A percentile compares a stretch with the other conserved stretches of the same genome.
Conservation (phyloP, 2,113 vertebrate genomes). For the Brachyhypopomus gauderio region DNA sequence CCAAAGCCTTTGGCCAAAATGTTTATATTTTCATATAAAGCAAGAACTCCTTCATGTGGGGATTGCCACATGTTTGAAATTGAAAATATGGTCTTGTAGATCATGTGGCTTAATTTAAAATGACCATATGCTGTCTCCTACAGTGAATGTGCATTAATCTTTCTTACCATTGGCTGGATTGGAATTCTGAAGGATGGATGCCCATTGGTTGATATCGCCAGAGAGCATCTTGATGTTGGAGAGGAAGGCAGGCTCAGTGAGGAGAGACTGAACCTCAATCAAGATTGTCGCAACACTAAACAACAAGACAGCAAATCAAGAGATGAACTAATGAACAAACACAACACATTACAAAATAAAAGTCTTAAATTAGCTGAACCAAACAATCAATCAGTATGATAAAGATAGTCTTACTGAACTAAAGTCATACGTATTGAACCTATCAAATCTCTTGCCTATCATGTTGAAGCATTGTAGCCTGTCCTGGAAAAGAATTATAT, state of each 20-base stretch:
- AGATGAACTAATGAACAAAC: neutral
- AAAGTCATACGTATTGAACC: no score
- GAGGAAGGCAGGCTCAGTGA: conserved; percentile 63
- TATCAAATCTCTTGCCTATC: no score
- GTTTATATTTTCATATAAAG: conserved; percentile 3
- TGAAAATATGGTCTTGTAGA: neutral
- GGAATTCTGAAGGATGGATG: conserved; percentile 54
- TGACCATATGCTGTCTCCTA: neutral
- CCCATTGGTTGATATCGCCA: conserved; percentile 64
- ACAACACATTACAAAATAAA: neutral
- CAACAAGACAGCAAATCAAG: neutral
- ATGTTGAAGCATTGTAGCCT: no score
- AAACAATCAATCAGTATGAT: no score
- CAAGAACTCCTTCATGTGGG: conserved; percentile 6
- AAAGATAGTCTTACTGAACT: no score
- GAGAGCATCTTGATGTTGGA: conserved; percentile 58
- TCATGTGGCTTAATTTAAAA: conserved; percentile 3
- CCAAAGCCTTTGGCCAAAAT: conserved; percentile 27
- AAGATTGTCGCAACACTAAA: conserved; percentile 68
- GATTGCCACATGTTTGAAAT: neutral
- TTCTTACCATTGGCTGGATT: conserved; percentile 57
- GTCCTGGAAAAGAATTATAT: no score
- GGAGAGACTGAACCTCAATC: conserved; percentile 68
- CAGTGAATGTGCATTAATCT: neutral
- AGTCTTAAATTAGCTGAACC: no score